These are phyloP conservation scores for Pipistrellus kuhlii DNA, from an alignment of 2,797 vertebrate species.

Conservation along the genomic window DNA sequence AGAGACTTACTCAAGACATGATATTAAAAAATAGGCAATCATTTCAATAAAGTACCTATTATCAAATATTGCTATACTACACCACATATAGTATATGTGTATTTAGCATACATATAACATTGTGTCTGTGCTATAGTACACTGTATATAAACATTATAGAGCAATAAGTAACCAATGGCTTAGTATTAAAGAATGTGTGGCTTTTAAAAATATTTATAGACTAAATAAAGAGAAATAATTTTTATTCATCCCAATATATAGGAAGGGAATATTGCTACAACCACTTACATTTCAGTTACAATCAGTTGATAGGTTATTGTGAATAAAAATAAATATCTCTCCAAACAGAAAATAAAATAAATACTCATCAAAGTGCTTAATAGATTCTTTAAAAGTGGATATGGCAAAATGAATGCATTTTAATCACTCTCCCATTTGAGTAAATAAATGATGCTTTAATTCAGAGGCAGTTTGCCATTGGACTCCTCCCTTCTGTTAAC, in stretches of 20 bases:
- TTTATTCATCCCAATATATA: neutral
- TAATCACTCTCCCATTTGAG: conserved; percentile 90
- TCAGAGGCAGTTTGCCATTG: conserved; percentile 89
- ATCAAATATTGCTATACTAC: neutral
- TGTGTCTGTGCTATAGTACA: too few relatives aligned
- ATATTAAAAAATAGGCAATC: neutral
- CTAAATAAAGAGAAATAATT: neutral
- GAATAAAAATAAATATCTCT: conserved; percentile 86
- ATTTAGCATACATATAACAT: too few relatives aligned
- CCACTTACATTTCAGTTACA: neutral
- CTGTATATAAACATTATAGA: too few relatives aligned
- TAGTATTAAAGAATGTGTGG: neutral
- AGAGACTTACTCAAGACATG: neutral
- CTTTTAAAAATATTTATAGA: conserved; percentile 43
- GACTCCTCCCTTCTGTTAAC: conserved; percentile 85
- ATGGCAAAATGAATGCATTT: conserved; percentile 89
- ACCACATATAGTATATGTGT: fast-evolving
- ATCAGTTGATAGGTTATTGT: conserved; percentile 74
- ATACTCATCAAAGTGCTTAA: conserved; percentile 86
- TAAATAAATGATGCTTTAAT: conserved; percentile 91
- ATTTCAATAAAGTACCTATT: neutral
- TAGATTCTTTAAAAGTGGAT: conserved; percentile 87
- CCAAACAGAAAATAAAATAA: conserved; percentile 86
- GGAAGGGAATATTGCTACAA: neutral
- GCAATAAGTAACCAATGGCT: neutral